Conservation (phyloP, 2,888 invertebrate species). For the Drosophila formosana region DNA sequence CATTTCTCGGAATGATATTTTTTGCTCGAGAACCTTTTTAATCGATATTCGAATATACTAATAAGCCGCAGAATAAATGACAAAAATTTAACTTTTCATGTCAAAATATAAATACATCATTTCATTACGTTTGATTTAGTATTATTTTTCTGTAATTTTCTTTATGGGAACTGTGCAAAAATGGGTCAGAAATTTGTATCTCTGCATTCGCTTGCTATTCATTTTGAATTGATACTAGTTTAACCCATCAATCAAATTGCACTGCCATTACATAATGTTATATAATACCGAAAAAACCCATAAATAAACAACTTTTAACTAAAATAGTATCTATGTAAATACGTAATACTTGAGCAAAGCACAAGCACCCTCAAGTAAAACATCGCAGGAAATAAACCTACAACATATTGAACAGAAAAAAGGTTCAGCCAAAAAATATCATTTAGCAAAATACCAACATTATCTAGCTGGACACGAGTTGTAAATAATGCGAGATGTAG, state of each 20-base stretch:
- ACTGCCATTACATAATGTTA: conserved; percentile 41
- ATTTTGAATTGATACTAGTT: conserved; percentile 38
- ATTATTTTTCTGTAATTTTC: conserved; percentile 6
- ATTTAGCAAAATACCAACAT: conserved; percentile 46
- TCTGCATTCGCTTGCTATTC: conserved; percentile 58
- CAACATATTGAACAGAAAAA: conserved; percentile 43
- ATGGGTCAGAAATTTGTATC: conserved; percentile 66
- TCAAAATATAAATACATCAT: conserved; percentile 68
- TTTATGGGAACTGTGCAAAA: conserved; percentile 31
- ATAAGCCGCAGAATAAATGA: conserved; percentile 21
- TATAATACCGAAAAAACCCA: conserved; percentile 28
- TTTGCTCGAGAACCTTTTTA: conserved; percentile 82
- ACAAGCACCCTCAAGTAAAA: conserved; percentile 55
- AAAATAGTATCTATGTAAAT: conserved; percentile 26
- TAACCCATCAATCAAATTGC: conserved; percentile 35
- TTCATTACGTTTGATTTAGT: conserved; percentile 39
- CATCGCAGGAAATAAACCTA: not conserved
- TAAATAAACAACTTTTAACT: conserved; percentile 23
- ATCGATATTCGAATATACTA: conserved; percentile 37
- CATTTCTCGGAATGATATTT: conserved; percentile 85
- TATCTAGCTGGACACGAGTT: conserved; percentile 20
- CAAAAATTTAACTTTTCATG: conserved; percentile 15
- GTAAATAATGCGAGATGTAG: conserved; percentile 12
- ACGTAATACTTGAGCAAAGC: conserved; percentile 33
- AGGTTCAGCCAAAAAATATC: conserved; percentile 83